These are phyloP conservation scores for Apodemus sylvaticus DNA, from an alignment of 2,113 vertebrate species.

Conservation along the genomic window DNA sequence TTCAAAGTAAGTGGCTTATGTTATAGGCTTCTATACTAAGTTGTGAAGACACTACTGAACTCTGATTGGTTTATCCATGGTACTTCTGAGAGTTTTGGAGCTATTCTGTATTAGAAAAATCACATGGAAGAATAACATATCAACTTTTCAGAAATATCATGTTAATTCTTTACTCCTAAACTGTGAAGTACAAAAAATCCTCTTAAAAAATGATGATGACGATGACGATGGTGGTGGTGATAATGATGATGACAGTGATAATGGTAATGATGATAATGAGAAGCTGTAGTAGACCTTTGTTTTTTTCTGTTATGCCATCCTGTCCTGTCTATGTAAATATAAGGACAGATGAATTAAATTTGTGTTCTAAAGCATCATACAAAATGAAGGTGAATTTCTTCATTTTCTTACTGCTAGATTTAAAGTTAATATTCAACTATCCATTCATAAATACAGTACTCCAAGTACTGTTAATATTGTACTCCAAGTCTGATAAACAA, in stretches of 20 bases:
- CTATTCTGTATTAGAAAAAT: not conserved
- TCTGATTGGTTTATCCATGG: not conserved
- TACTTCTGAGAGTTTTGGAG: not conserved
- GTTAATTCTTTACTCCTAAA: slow-evolving; percentile 10
- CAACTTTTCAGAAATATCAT: not conserved
- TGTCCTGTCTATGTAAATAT: slow-evolving; percentile 60
- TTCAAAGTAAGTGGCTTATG: not conserved
- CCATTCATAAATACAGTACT: slow-evolving; percentile 42
- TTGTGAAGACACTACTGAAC: not conserved
- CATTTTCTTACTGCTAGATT: slow-evolving; percentile 60
- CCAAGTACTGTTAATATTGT: slow-evolving; percentile 19
- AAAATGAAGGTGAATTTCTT: slow-evolving; percentile 61
- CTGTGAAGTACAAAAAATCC: not conserved
- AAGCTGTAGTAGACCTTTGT: slow-evolving; percentile 33
- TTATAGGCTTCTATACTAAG: not conserved
- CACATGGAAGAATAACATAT: not conserved
- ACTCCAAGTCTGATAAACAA: slow-evolving; percentile 64
- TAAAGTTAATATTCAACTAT: slow-evolving; percentile 60
- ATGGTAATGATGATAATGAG: not conserved
- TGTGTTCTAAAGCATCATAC: slow-evolving; percentile 57
- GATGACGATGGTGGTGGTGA: not conserved
- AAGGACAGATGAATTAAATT: slow-evolving; percentile 43
- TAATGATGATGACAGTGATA: not conserved
- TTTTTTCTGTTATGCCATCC: slow-evolving; percentile 64
- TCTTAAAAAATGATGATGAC: not conserved